Conservation (phyloP, 2,888 invertebrate species). For the Macrophya annulata region DNA sequence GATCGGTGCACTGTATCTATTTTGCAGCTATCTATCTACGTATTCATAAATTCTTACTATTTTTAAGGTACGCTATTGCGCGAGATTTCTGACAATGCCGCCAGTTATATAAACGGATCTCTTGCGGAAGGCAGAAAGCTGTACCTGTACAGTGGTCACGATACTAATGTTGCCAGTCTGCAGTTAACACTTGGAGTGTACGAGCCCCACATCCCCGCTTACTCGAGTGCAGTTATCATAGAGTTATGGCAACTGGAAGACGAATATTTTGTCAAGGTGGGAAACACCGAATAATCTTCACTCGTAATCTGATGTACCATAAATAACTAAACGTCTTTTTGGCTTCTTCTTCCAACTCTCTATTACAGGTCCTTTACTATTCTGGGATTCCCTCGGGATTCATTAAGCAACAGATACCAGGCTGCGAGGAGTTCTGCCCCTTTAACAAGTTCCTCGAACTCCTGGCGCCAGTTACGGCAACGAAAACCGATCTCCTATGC, state of each 20-base stretch:
- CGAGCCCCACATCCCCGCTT: not conserved
- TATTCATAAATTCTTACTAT: not conserved
- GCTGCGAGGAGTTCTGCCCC: conserved; percentile 81
- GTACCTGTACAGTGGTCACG: conserved; percentile 24
- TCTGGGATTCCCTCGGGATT: conserved; percentile 78
- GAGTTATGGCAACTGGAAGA: conserved; percentile 25
- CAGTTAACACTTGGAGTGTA: conserved; percentile 16
- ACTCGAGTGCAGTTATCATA: conserved; percentile 18
- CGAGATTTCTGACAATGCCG: not conserved
- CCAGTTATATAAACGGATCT: not conserved
- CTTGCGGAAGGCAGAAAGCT: conserved; percentile 10
- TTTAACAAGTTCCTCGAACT: conserved; percentile 80
- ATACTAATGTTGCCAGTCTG: not conserved
- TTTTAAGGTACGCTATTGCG: conserved; percentile 51
- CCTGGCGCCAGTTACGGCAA: conserved; percentile 79
- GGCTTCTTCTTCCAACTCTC: conserved; percentile 56
- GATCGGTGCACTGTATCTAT: not conserved
- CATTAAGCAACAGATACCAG: conserved; percentile 78
- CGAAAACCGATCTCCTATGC: conserved; percentile 75
- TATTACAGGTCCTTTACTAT: conserved; percentile 80
- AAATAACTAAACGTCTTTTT: not conserved
- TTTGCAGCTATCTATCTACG: not conserved
- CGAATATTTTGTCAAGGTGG: conserved; percentile 23
- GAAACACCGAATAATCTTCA: not conserved
- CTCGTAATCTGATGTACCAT: not conserved